Evolutionary conservation across 2,113 vertebrate species (phyloP).

Genomic region (Rhea americana): DNA sequence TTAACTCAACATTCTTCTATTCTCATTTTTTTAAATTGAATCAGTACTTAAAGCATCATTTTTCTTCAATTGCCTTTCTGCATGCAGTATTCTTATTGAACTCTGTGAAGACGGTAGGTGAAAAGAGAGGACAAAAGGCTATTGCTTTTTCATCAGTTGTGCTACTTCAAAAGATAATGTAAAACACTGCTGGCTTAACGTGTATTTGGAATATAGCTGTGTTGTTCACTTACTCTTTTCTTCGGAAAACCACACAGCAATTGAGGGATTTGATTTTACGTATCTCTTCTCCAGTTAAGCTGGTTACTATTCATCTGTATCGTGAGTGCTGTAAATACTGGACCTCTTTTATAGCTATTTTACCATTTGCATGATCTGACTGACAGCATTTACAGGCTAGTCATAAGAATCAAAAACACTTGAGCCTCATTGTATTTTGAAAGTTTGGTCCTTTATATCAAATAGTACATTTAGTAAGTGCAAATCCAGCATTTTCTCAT

Average conservation of each 20-base stretch:
- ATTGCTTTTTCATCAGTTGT: not conserved
- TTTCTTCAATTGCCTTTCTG: not conserved
- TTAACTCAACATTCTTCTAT: not conserved
- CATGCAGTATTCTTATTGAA: not conserved
- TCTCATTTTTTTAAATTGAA: not conserved
- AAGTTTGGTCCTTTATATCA: not conserved
- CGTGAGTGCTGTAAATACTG: not conserved
- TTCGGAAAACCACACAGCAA: not conserved
- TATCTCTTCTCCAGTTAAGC: not conserved
- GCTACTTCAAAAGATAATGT: not conserved
- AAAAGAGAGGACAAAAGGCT: not conserved
- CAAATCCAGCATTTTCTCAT: not conserved
- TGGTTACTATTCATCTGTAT: not conserved
- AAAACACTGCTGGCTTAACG: not conserved
- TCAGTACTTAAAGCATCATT: not conserved
- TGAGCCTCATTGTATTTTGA: not conserved
- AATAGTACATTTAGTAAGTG: not conserved
- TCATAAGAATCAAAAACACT: not conserved
- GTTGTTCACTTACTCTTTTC: not conserved
- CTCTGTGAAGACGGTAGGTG: not conserved
- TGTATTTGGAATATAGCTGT: not conserved
- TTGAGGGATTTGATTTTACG: not conserved
- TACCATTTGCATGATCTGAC: not conserved
- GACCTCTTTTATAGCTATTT: not conserved
- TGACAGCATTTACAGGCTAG: not conserved